Percentiles rank a stretch among this genome's conserved stretches.
phyloP scores from a whole-genome alignment of 1,140 invertebrate genomes.

The Teleopsis dalmanni region DNA sequence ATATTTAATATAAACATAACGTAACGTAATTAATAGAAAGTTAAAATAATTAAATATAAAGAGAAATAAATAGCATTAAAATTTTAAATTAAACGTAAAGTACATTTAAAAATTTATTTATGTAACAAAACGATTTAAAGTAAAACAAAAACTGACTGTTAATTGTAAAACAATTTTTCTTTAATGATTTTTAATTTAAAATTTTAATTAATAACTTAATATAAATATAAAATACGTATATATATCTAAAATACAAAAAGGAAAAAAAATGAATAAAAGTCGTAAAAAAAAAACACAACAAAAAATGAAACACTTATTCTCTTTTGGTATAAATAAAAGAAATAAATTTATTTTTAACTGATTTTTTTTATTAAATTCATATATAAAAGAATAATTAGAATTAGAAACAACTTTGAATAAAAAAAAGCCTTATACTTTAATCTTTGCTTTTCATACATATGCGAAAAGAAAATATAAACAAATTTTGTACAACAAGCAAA shows the following conservation, averaged over 20 bases:
- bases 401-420: no score
- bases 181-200: constrained; percentile 34
- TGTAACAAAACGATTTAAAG: constrained; percentile 12
- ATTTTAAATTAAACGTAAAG: constrained; percentile 9
- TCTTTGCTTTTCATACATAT: no score
- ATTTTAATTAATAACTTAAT: constrained; percentile 24
- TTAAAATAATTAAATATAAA: no score
- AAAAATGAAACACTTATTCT: not conserved
- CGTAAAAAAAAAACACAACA: constrained; percentile 11
- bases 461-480: no score
- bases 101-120: constrained; percentile 8
- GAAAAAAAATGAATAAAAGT: constrained; percentile 15
- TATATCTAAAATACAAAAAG: constrained; percentile 17
- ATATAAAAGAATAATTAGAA: no score
- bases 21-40: no score
- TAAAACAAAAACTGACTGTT: constrained; percentile 38
- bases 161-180: constrained; percentile 45
- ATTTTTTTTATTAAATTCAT: no score
- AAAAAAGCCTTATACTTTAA: no score
- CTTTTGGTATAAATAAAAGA: not conserved
- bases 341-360: no score
- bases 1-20: constrained; percentile 11
- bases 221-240: constrained; percentile 34
- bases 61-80: constrained; percentile 7
- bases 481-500: no score